Evolutionary conservation across 2,888 invertebrate species (phyloP).

Genomic region (Apomyelois bistriatella): DNA sequence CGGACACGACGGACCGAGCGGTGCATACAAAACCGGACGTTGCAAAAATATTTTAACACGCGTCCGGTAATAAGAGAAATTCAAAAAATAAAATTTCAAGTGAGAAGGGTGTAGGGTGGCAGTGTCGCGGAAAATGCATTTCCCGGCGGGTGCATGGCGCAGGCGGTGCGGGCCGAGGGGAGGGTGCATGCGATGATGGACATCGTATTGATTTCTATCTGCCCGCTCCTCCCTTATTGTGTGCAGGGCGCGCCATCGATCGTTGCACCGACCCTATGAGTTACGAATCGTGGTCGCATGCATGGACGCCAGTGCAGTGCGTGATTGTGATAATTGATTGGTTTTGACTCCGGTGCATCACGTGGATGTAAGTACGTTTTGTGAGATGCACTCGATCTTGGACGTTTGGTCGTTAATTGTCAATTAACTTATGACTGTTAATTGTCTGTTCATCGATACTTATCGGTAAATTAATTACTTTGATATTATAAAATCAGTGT

Average conservation of each 20-base stretch:
- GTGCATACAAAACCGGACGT: conserved; percentile 69
- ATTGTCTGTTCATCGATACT: background rate
- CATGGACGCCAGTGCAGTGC: conserved; percentile 38
- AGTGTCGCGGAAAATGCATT: conserved; percentile 69
- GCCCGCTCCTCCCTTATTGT: conserved; percentile 77
- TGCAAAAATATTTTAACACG: conserved; percentile 46
- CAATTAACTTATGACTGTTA: conserved; percentile 12
- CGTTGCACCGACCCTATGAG: conserved; percentile 68
- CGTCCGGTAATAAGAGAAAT: conserved; percentile 26
- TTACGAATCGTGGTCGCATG: conserved; percentile 57
- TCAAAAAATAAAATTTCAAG: conserved; percentile 25
- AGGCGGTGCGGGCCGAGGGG: conserved; percentile 80
- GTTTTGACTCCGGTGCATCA: conserved; percentile 46
- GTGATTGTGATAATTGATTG: conserved; percentile 45
- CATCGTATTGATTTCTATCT: conserved; percentile 81
- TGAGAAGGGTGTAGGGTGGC: conserved; percentile 52
- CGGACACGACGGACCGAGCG: conserved; percentile 56
- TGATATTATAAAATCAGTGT: background rate
- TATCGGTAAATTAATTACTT: no score
- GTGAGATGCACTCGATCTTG: conserved; percentile 20
- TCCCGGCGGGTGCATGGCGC: conserved; percentile 71
- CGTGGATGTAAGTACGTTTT: conserved; percentile 48
- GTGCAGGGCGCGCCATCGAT: conserved; percentile 75
- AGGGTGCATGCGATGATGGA: conserved; percentile 82
- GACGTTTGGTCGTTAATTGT: conserved; percentile 16